These are phyloP conservation scores for Chlorops oryzae DNA, from an alignment of 1,140 invertebrate genomes.

Conservation along the genomic window DNA sequence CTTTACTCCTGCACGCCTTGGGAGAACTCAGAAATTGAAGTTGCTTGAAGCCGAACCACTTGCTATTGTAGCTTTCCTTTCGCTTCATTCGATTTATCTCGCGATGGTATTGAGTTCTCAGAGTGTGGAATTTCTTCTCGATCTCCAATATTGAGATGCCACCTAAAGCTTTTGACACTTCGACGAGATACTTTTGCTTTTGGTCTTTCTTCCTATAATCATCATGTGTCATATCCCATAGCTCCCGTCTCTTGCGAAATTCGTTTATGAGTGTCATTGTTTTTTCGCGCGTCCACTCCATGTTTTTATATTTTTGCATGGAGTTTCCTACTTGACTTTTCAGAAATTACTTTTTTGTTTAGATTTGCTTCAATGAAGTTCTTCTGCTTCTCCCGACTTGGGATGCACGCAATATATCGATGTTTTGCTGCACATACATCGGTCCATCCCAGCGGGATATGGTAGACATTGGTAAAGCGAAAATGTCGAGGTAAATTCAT, in stretches of 20 bases:
- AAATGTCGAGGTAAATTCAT: too few relatives aligned
- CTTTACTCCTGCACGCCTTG: constrained; percentile 37
- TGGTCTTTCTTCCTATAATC: constrained; percentile 45
- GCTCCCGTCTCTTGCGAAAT: constrained; percentile 37
- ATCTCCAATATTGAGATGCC: constrained; percentile 39
- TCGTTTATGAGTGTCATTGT: constrained; percentile 38
- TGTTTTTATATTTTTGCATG: too few relatives aligned
- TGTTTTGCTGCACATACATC: too few relatives aligned
- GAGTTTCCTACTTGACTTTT: neutral
- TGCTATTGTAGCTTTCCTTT: constrained; percentile 44
- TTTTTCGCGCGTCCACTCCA: constrained; percentile 46
- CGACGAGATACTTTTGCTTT: constrained; percentile 35
- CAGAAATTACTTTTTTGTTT: too few relatives aligned
- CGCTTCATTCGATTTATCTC: constrained; percentile 46
- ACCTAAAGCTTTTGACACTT: constrained; percentile 33
- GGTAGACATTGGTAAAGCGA: too few relatives aligned
- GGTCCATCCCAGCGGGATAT: too few relatives aligned
- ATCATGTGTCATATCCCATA: constrained; percentile 47
- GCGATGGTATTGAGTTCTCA: constrained; percentile 43
- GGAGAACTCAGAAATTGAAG: constrained; percentile 41
- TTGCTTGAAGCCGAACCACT: constrained; percentile 46
- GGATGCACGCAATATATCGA: too few relatives aligned
- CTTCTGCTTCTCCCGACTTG: too few relatives aligned
- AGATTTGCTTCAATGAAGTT: too few relatives aligned
- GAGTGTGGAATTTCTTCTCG: constrained; percentile 44